phyloP scores from a whole-genome alignment of 1,140 invertebrate genomes.

The Drosophila leontia region DNA sequence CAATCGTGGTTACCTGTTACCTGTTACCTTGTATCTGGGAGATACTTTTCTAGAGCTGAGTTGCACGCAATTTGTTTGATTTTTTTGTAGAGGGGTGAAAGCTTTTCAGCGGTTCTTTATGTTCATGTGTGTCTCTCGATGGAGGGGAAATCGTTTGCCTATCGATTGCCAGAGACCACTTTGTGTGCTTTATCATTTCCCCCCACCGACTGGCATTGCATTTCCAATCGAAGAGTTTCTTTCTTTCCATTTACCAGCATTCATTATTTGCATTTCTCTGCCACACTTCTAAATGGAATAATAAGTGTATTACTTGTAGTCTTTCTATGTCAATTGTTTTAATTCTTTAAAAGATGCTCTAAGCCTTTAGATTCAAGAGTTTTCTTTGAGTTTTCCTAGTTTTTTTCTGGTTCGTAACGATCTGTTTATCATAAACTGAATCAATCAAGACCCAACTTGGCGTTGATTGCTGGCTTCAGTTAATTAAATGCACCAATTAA shows the following conservation, averaged over 20 bases:
- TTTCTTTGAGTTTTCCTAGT: background rate
- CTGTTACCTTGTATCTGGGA: background rate
- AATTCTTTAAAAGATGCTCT: background rate
- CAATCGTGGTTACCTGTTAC: background rate
- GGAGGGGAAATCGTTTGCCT: conserved; percentile 20
- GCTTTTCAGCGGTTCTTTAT: conserved; percentile 36
- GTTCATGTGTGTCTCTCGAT: conserved; percentile 15
- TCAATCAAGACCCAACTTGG: background rate
- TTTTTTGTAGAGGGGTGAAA: conserved; percentile 37
- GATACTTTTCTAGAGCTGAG: background rate
- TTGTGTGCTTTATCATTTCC: conserved; percentile 47
- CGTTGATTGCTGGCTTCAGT: conserved; percentile 3
- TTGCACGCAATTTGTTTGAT: conserved; percentile 1
- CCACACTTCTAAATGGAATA: conserved; percentile 1
- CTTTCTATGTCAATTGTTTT: conserved; percentile 6
- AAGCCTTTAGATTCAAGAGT: background rate
- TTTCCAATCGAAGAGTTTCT: conserved; percentile 34
- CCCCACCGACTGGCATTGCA: background rate
- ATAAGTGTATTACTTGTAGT: background rate
- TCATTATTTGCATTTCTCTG: conserved; percentile 30
- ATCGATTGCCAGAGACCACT: conserved; percentile 20
- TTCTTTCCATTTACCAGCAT: conserved; percentile 7
- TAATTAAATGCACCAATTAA: conserved; percentile 46
- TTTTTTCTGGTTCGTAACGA: conserved; percentile 3
- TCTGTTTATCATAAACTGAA: conserved; percentile 34